Percentiles rank a stretch among this genome's conserved stretches.
Conservation (phyloP, 1,140 invertebrate species). For the Drosophila rhopaloa region DNA sequence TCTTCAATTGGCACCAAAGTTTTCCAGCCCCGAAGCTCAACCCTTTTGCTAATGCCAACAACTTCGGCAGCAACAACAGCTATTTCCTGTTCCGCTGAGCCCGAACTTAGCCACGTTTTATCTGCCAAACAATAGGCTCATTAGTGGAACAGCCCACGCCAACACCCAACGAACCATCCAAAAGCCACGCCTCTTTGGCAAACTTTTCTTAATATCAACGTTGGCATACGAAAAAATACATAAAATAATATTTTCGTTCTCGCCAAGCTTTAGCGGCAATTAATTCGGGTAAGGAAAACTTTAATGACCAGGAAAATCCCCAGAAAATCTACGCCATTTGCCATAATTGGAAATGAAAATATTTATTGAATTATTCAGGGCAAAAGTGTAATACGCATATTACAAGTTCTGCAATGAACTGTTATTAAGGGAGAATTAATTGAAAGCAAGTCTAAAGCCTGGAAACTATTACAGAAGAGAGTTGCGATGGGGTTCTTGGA, state of each 20-base stretch:
- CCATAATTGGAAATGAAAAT: conserved; percentile 60
- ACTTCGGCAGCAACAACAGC: conserved; percentile 38
- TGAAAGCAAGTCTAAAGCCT: conserved; percentile 12
- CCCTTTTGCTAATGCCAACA: conserved; percentile 58
- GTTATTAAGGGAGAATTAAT: conserved; percentile 31
- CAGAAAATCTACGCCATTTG: conserved; percentile 28
- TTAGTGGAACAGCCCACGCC: conserved; percentile 53
- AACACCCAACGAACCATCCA: conserved; percentile 1
- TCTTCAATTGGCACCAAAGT: conserved; percentile 36
- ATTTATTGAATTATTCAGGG: conserved; percentile 77
- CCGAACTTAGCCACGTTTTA: conserved; percentile 36
- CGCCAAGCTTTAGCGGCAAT: conserved; percentile 61
- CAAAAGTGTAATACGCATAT: conserved; percentile 46
- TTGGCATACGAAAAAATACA: conserved; percentile 36
- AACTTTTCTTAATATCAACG: conserved; percentile 75
- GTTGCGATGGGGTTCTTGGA: conserved; percentile 7
- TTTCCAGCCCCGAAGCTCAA: conserved; percentile 35
- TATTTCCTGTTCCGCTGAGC: conserved; percentile 45
- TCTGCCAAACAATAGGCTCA: conserved; percentile 76
- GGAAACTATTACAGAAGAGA: conserved; percentile 32
- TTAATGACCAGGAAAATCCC: conserved; percentile 41
- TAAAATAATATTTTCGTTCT: conserved; percentile 82
- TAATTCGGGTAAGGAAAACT: conserved; percentile 54
- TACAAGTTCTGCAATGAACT: conserved; percentile 40
- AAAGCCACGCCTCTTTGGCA: conserved; percentile 24